phyloP scores from a whole-genome alignment of 2,797 vertebrate species.

The Lithobates sylvaticus region DNA sequence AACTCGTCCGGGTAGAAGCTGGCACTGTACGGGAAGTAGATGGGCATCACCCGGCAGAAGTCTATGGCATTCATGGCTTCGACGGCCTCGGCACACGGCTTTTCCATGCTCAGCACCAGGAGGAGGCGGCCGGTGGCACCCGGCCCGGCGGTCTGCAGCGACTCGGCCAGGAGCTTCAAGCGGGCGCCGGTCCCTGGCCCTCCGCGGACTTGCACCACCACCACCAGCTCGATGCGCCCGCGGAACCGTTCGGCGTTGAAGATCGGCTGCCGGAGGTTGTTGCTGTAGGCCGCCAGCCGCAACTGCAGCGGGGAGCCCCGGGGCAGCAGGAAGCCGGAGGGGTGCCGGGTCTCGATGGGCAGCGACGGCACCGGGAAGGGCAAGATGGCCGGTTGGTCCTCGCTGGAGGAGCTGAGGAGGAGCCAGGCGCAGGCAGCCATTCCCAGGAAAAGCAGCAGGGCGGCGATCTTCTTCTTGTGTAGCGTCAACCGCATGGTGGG shows the following conservation, averaged over 20 bases:
- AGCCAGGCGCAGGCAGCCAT: conserved; percentile 8
- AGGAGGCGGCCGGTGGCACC: conserved; percentile 73
- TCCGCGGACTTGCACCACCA: conserved; percentile 82
- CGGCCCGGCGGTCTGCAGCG: conserved; percentile 70
- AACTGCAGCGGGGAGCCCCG: conserved; percentile 67
- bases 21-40: conserved; percentile 83
- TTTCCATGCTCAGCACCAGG: conserved; percentile 82
- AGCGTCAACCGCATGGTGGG: conserved; percentile 41
- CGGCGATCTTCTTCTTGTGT: conserved; percentile 55
- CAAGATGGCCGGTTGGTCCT: not conserved
- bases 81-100: conserved; percentile 77
- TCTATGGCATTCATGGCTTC: conserved; percentile 75
- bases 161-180: conserved; percentile 77
- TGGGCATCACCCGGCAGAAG: conserved; percentile 82
- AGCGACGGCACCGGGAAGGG: not conserved
- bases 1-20: conserved; percentile 81
- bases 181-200: conserved; percentile 72
- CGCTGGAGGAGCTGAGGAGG: not conserved
- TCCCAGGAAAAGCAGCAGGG: conserved; percentile 38
- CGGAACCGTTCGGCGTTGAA: conserved; percentile 74
- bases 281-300: conserved; percentile 71
- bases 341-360: not conserved
- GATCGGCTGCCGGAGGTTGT: conserved; percentile 75
- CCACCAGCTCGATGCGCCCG: conserved; percentile 73
- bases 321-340: conserved; percentile 65